Evolutionary conservation across 37 sponge, comb jelly and placozoan species (phyloP).

Genomic region (Corticium candelabrum): DNA sequence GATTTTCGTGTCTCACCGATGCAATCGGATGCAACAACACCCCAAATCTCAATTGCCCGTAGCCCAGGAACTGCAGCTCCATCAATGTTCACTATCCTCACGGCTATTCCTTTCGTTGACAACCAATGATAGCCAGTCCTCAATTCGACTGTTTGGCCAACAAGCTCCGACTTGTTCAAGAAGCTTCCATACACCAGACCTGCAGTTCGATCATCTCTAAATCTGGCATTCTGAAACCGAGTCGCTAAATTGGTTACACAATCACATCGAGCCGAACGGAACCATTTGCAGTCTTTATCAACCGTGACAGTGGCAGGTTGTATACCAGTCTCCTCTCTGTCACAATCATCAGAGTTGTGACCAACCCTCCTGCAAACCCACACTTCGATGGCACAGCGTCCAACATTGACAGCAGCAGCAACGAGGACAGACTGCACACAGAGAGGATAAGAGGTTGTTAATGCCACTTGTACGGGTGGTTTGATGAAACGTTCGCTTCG

Average conservation of each 20-base stretch:
- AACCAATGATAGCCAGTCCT: neutral
- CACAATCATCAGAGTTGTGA: neutral
- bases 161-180: neutral
- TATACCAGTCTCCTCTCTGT: neutral
- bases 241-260: no score
- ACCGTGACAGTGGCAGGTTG: neutral
- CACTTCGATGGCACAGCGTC: neutral
- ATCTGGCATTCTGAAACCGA: neutral
- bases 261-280: neutral
- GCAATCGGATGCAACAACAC: neutral
- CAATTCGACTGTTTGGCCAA: neutral
- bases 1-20: neutral
- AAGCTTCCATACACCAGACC: no score
- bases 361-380: no score
- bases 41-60: neutral
- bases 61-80: neutral
- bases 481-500: slow-evolving; percentile 53
- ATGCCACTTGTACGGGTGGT: slow-evolving; percentile 41
- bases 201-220: neutral
- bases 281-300: neutral
- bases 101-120: neutral
- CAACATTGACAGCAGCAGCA: neutral
- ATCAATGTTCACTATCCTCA: neutral
- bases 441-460: slow-evolving; percentile 25
- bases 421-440: neutral